A percentile compares a stretch with the other conserved stretches of the same genome.
Conservation (phyloP, 2,797 vertebrate genomes). For the Austrolebias charrua region DNA sequence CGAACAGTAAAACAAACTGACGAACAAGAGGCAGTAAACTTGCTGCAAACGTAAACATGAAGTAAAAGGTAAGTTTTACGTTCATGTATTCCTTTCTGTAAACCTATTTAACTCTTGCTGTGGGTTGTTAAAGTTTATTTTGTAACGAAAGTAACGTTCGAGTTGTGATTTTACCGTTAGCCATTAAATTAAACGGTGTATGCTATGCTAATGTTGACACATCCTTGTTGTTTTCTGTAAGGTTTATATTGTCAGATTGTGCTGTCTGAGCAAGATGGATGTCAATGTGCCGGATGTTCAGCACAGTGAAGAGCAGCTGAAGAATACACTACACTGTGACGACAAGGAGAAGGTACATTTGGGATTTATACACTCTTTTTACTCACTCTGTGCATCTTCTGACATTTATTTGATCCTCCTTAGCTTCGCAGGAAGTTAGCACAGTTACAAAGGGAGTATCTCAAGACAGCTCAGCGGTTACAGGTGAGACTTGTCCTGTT, state of each 20-base stretch:
- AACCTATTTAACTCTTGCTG: too few species aligned
- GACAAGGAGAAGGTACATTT: constrained; percentile 69
- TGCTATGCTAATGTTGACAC: not conserved
- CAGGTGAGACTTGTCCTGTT: constrained; percentile 47
- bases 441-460: constrained; percentile 69
- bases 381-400: not conserved
- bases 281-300: constrained; percentile 13
- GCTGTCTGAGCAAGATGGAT: constrained; percentile 47
- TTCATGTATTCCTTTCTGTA: not conserved
- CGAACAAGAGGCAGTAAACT: not conserved
- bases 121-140: not conserved
- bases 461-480: constrained; percentile 70
- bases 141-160: not conserved
- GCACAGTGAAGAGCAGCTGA: constrained; percentile 61
- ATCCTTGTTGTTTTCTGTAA: not conserved
- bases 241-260: not conserved
- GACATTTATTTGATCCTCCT: not conserved
- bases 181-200: too few species aligned
- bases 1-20: constrained; percentile 49
- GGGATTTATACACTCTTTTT: not conserved
- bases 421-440: constrained; percentile 73
- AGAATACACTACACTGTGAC: constrained; percentile 55
- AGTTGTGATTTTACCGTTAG: not conserved
- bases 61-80: not conserved
- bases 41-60: rapidly evolving